phyloP scores from a whole-genome alignment of 2,888 invertebrate species.

The Polydesmus complanatus region DNA sequence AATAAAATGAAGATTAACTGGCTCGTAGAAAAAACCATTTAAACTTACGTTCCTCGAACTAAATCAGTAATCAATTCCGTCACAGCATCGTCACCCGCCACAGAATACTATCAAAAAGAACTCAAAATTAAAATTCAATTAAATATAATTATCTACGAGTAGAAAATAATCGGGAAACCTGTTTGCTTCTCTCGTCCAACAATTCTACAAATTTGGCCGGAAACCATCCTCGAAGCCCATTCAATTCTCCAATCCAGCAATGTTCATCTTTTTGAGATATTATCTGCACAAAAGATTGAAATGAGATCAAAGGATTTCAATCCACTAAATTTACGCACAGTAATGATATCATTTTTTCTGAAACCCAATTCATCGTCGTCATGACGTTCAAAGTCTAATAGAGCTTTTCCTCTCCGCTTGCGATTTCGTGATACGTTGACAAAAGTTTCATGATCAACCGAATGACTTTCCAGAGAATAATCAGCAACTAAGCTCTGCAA shows the following conservation, averaged over 20 bases:
- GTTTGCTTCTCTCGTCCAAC: constrained; percentile 85
- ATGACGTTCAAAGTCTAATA: constrained; percentile 91
- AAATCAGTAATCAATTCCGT: constrained; percentile 93
- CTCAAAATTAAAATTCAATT: not conserved
- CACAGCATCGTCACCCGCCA: constrained; percentile 85
- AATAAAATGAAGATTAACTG: constrained; percentile 4
- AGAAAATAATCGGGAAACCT: constrained; percentile 26
- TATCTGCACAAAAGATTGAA: constrained; percentile 26
- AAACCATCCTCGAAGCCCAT: constrained; percentile 85
- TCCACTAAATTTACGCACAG: constrained; percentile 42
- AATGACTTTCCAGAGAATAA: constrained; percentile 89
- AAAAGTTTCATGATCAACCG: constrained; percentile 84
- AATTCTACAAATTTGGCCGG: constrained; percentile 93
- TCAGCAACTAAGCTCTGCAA: constrained; percentile 57
- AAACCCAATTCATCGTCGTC: constrained; percentile 98
- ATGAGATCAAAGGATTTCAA: not conserved
- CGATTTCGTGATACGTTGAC: constrained; percentile 80
- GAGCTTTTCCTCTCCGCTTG: constrained; percentile 80
- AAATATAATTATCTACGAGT: not conserved
- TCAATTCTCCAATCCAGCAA: constrained; percentile 95
- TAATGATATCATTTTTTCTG: constrained; percentile 95
- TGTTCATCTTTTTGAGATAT: constrained; percentile 95
- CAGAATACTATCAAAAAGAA: constrained; percentile 45
- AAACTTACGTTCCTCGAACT: constrained; percentile 59
- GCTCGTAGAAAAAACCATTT: not conserved